Evolutionary conservation across 2,113 vertebrate genomes (phyloP).

Genomic region (Desmodus rotundus): DNA sequence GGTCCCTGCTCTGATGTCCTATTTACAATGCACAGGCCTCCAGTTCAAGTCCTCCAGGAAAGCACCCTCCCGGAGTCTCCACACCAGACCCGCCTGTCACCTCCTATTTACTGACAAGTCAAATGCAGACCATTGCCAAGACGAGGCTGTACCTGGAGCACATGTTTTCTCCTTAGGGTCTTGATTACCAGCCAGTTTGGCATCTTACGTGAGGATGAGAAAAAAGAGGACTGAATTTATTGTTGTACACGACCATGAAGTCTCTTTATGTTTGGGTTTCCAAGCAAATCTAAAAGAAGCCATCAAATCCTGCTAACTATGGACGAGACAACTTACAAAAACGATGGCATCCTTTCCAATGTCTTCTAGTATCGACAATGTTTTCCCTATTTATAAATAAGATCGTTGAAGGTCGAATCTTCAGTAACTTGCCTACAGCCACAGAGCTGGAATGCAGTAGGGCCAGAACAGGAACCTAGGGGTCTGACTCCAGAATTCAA

Average conservation of each 20-base stretch:
- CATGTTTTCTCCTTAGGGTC: constrained; percentile 50
- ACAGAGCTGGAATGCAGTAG: neutral
- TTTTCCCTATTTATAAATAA: neutral
- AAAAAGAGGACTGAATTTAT: neutral
- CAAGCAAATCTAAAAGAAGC: neutral
- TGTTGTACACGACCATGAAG: neutral
- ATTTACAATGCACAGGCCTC: neutral
- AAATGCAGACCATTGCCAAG: constrained; percentile 30
- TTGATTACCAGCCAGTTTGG: constrained; percentile 58
- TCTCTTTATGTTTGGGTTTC: neutral
- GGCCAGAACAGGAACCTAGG: neutral
- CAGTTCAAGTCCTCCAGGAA: neutral
- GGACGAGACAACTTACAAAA: neutral
- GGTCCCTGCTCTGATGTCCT: fast-evolving
- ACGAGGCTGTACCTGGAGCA: constrained; percentile 2
- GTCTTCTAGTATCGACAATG: neutral
- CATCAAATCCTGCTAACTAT: neutral
- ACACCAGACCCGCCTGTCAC: constrained; percentile 42
- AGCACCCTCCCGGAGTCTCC: neutral
- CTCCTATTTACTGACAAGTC: constrained; percentile 25
- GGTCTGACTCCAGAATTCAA: neutral
- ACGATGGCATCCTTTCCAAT: neutral
- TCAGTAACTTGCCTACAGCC: neutral
- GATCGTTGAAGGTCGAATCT: neutral
- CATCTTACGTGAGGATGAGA: constrained; percentile 7